Evolutionary conservation across 2,888 invertebrate genomes (phyloP).

Genomic region (Globia sparganii): DNA sequence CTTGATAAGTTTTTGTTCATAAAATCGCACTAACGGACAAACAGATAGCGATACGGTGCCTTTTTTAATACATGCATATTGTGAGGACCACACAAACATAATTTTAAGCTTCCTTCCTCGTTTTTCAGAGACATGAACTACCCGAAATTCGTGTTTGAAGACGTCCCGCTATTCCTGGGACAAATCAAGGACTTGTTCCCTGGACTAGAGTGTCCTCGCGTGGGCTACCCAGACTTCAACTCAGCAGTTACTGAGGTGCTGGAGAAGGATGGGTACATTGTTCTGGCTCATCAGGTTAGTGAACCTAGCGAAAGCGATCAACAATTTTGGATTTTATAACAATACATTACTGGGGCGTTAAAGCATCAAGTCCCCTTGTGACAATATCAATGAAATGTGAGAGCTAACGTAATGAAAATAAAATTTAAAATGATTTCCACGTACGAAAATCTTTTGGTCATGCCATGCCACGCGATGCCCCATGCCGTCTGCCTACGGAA

Average conservation of each 20-base stretch:
- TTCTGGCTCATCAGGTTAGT: constrained; percentile 86
- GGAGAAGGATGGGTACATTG: constrained; percentile 92
- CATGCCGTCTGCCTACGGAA: not conserved
- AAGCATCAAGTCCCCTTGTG: not conserved
- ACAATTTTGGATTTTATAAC: not conserved
- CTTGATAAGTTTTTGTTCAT: not conserved
- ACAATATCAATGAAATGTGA: not conserved
- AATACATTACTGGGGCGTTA: not conserved
- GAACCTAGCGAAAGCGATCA: not conserved
- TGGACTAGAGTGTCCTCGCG: constrained; percentile 96
- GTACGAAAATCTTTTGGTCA: not conserved
- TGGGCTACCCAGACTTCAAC: constrained; percentile 96
- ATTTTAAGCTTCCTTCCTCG: not conserved
- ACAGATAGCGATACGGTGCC: not conserved
- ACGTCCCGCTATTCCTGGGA: constrained; percentile 96
- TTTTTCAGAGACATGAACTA: constrained; percentile 95
- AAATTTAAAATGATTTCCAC: not conserved
- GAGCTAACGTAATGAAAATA: not conserved
- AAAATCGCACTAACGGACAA: not conserved
- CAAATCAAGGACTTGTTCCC: constrained; percentile 97
- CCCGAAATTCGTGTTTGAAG: constrained; percentile 97
- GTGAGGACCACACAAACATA: not conserved
- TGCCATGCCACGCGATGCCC: not conserved
- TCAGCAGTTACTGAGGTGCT: constrained; percentile 93
- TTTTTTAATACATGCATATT: not conserved